Base-by-base conservation (phyloP, 2,797 vertebrate species). In the Aplochiton taeniatus region DNA sequence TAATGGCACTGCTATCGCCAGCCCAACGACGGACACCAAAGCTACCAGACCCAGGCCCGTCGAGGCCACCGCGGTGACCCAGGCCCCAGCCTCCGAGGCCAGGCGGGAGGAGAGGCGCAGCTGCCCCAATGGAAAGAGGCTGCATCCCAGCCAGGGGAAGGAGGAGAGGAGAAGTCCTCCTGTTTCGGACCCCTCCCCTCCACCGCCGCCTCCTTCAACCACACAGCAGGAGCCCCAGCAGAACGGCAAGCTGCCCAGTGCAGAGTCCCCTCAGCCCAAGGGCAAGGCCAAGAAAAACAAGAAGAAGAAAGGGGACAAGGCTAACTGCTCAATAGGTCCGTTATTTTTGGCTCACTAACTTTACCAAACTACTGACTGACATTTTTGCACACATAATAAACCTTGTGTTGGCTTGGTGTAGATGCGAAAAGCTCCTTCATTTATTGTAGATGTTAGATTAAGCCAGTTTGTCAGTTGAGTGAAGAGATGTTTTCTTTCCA, bases 221-320 rank as follows among this genome's bases (percentile, higher is more conserved):
- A 2, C 31, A 31, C 31, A 3, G 31, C 31, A 96, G 69, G 90
- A 85, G 50, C 74, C 61, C 10, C 89, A 89, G 76, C 91, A 91
- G 75, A 92, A 93, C 1, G 81, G 90, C 75, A 95, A 95, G 85
- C 82, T 82, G 58, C 84, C 79, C 69, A 90, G 80, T 42, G 91
- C 93, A 0, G 96, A 94, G 66, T 96, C 95, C 41, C 95, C 94
- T 0, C 96, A 96, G 85, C 94, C 95, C 52, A 97, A 96, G 88
- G 91, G 92, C 89, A 98, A 95, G 88, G 90, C 76, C 85, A 98
- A 96, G 93, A 98, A 96, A 82, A 95, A 86, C 80, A 98, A 97
- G 89, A 99, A 99, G 93, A 99, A 99, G 89, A 99, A 98, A 81
- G 91, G 92, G 0, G 97, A 98, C 75, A 94, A 95, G 86, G 89